A percentile compares a stretch with the other conserved stretches of the same genome.
Conservation (phyloP, 1,140 invertebrate species). For the Ditylenchus dipsaci region DNA sequence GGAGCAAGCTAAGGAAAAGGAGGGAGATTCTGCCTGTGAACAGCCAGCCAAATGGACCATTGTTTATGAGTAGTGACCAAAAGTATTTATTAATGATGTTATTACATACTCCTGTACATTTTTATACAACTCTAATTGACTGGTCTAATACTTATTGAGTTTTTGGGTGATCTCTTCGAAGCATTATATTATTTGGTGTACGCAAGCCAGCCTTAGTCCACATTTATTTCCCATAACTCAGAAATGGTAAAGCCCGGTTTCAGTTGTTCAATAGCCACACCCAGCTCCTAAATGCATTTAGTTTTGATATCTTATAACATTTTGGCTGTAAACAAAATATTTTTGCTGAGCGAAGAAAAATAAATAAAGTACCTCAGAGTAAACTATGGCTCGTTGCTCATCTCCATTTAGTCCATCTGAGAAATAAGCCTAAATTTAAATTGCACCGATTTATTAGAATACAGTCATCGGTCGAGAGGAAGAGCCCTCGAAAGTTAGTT, state of each 20-base stretch:
- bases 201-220: constrained; percentile 46
- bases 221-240: constrained; percentile 52
- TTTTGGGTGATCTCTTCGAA: no score
- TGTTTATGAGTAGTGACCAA: constrained; percentile 9
- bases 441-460: constrained; percentile 61
- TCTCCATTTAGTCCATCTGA: constrained; percentile 69
- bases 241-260: constrained; percentile 52
- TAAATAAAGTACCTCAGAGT: constrained; percentile 59
- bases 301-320: no score
- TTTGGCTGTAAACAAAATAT: no score
- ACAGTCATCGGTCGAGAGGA: no score
- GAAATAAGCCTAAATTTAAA: constrained; percentile 68
- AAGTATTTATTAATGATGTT: not conserved
- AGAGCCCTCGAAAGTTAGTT: no score
- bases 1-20: constrained; percentile 20
- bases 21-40: constrained; percentile 55
- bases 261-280: constrained; percentile 52
- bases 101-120: not conserved
- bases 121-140: not conserved
- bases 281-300: constrained; percentile 27
- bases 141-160: not conserved
- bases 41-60: constrained; percentile 63
- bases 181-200: no score
- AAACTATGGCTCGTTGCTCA: constrained; percentile 66
- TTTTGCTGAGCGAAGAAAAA: no score